phyloP scores from a whole-genome alignment of 2,797 vertebrate genomes.

The Clarias pachynema region DNA sequence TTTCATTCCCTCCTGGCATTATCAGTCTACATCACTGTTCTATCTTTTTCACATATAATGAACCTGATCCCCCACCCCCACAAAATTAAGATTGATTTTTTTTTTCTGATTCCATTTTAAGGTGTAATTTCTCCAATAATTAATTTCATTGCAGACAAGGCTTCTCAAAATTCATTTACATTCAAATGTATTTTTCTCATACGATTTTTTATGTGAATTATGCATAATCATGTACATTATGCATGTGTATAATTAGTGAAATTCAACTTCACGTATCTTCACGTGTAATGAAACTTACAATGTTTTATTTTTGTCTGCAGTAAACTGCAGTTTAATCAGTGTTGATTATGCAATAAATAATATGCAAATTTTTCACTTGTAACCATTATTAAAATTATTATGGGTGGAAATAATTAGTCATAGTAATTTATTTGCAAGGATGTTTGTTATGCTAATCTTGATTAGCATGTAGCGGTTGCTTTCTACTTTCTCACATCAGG shows the following conservation, averaged over 20 bases:
- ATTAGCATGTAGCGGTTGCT: not conserved
- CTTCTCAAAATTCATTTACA: not conserved
- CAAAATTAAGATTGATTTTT: not conserved
- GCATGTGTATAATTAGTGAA: no score
- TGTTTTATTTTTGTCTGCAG: not conserved
- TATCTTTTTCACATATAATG: not conserved
- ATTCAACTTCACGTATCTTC: not conserved
- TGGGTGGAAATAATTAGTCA: not conserved
- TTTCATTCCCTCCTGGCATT: not conserved
- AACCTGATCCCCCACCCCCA: no score
- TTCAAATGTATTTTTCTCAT: no score
- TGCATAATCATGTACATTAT: no score
- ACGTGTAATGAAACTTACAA: not conserved
- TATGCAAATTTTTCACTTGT: not conserved
- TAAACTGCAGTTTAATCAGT: not conserved
- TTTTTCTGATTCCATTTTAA: not conserved
- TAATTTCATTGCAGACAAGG: not conserved
- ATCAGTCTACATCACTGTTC: not conserved
- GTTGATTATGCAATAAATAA: not conserved
- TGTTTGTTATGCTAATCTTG: not conserved
- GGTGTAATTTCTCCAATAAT: not conserved
- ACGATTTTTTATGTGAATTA: no score
- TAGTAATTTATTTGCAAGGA: not conserved
- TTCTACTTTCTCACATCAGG: not conserved
- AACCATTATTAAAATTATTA: not conserved